These are phyloP conservation scores for Leptura quadrifasciata DNA, from an alignment of 2,888 invertebrate genomes.

Conservation along the genomic window DNA sequence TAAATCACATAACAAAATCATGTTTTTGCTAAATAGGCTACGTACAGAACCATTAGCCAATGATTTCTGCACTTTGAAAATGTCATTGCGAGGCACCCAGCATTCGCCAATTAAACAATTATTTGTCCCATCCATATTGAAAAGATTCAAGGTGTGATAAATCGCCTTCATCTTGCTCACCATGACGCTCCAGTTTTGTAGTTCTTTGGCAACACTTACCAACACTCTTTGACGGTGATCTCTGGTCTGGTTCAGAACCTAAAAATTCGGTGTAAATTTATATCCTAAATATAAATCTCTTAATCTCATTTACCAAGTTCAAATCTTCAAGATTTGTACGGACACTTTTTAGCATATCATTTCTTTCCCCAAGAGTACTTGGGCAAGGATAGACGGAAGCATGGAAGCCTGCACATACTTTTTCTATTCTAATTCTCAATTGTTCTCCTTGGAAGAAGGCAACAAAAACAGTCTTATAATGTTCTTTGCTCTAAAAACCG, in stretches of 20 bases:
- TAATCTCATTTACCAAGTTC: constrained; percentile 78
- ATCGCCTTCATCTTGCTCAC: constrained; percentile 87
- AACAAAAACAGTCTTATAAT: constrained; percentile 93
- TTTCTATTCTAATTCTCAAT: constrained; percentile 91
- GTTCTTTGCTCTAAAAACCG: constrained; percentile 84
- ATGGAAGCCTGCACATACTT: constrained; percentile 95
- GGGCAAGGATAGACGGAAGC: constrained; percentile 96
- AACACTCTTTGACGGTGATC: constrained; percentile 91
- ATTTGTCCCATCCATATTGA: constrained; percentile 84
- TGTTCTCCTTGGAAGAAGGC: constrained; percentile 95
- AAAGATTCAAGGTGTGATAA: constrained; percentile 85
- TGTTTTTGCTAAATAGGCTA: constrained; percentile 25
- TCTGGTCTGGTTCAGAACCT: constrained; percentile 91
- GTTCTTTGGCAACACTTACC: constrained; percentile 88
- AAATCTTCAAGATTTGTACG: constrained; percentile 93
- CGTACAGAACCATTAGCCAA: constrained; percentile 87
- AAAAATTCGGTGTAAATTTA: constrained; percentile 15
- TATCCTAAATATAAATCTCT: neutral
- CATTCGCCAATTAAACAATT: constrained; percentile 84
- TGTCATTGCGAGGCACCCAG: constrained; percentile 84
- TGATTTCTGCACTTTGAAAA: constrained; percentile 85
- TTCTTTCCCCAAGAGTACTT: constrained; percentile 87
- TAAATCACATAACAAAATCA: neutral
- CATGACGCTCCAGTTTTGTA: constrained; percentile 91
- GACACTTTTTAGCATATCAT: constrained; percentile 93